Evolutionary conservation across 1,140 invertebrate species (phyloP).

Genomic region (Sinonovacula constricta): DNA sequence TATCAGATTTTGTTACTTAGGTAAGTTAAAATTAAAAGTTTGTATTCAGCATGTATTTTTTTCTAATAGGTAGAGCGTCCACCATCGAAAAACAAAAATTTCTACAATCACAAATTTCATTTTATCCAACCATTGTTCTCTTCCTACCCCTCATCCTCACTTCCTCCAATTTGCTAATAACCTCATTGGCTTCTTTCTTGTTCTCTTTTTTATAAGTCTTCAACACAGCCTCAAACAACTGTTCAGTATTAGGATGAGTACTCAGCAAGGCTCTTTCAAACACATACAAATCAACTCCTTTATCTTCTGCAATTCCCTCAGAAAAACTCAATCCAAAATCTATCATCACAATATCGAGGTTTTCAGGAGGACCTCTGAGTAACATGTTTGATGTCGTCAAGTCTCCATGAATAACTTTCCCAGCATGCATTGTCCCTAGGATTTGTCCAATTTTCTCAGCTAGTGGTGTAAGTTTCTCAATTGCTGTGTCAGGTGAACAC

Average conservation of each 20-base stretch:
- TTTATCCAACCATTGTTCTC: constrained; percentile 92
- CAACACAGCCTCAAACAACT: constrained; percentile 88
- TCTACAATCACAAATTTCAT: no score
- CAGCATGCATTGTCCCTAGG: constrained; percentile 89
- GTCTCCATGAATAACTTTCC: constrained; percentile 97
- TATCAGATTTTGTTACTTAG: no score
- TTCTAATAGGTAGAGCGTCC: no score
- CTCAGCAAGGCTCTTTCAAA: constrained; percentile 95
- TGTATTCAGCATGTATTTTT: no score
- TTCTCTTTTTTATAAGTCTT: constrained; percentile 83
- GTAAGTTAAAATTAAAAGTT: no score
- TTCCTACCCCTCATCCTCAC: constrained; percentile 94
- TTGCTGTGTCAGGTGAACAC: constrained; percentile 45
- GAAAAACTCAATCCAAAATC: constrained; percentile 95
- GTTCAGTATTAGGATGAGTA: constrained; percentile 89
- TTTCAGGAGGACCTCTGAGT: constrained; percentile 58
- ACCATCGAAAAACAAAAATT: no score
- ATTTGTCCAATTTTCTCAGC: constrained; percentile 85
- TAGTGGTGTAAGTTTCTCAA: constrained; percentile 77
- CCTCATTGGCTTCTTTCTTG: constrained; percentile 78
- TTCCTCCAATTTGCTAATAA: constrained; percentile 93
- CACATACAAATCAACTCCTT: constrained; percentile 97
- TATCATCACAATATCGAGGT: constrained; percentile 82
- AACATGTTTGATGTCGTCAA: constrained; percentile 97
- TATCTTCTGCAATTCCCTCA: constrained; percentile 85